Percentiles rank a stretch among this genome's conserved stretches.
Evolutionary conservation across 2,113 vertebrate genomes (phyloP).

Genomic region (Lanius collurio): DNA sequence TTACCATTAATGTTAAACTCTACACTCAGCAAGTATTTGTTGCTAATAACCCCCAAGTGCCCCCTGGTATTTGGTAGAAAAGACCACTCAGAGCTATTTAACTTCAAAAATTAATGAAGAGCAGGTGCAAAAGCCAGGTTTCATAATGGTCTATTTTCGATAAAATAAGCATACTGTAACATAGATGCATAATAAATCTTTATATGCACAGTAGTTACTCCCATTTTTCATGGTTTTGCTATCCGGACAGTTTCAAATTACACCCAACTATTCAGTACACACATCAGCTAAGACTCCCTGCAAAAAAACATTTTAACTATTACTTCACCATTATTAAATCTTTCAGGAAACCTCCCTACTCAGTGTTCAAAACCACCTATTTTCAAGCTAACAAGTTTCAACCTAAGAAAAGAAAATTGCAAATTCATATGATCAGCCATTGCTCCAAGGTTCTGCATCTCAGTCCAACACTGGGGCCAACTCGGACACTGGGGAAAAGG

Average conservation of each 20-base stretch:
- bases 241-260: constrained; percentile 12
- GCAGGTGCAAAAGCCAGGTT: constrained; percentile 42
- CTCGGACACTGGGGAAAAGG: background rate
- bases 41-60: background rate
- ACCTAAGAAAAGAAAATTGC: background rate
- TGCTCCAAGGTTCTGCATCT: background rate
- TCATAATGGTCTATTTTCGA: constrained; percentile 43
- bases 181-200: constrained; percentile 52
- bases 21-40: constrained; percentile 5
- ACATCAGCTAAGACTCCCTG: background rate
- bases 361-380: background rate
- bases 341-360: background rate
- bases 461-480: background rate
- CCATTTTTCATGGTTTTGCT: constrained; percentile 48
- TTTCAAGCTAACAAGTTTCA: background rate
- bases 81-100: constrained; percentile 13
- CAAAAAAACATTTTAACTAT: background rate
- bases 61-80: constrained; percentile 16
- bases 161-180: constrained; percentile 55
- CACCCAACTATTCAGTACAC: background rate
- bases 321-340: background rate
- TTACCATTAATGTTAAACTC: background rate
- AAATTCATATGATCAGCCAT: background rate
- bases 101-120: constrained; percentile 61
- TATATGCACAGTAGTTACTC: constrained; percentile 47